phyloP scores from a whole-genome alignment of 2,888 invertebrate genomes.

The Colletes collaris region DNA sequence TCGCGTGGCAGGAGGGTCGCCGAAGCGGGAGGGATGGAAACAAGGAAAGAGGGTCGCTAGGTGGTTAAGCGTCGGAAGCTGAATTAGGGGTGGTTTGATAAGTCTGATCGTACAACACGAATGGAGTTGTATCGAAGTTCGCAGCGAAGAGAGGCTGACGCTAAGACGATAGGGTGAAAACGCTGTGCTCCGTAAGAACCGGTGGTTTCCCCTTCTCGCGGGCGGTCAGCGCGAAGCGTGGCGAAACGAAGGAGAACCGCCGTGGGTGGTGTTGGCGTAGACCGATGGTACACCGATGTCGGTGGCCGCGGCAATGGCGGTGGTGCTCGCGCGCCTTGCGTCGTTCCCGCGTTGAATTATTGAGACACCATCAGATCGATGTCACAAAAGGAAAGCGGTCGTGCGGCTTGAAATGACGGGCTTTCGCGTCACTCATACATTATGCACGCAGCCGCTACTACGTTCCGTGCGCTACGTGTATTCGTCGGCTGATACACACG shows the following conservation, averaged over 20 bases:
- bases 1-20: conserved; percentile 60
- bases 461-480: conserved; percentile 73
- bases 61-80: conserved; percentile 36
- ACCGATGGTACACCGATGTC: conserved; percentile 44
- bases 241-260: conserved; percentile 28
- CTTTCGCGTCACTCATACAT: conserved; percentile 81
- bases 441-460: conserved; percentile 78
- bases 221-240: conserved; percentile 21
- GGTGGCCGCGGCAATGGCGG: conserved; percentile 40
- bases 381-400: conserved; percentile 81
- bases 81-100: conserved; percentile 38
- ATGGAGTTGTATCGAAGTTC: conserved; percentile 9
- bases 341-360: conserved; percentile 82
- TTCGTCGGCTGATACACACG: conserved; percentile 68
- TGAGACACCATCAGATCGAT: conserved; percentile 82
- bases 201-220: background rate
- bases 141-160: background rate
- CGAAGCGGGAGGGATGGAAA: conserved; percentile 32
- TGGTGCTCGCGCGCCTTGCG: conserved; percentile 75
- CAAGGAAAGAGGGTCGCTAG: conserved; percentile 39
- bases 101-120: conserved; percentile 33
- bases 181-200: background rate
- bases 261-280: conserved; percentile 26
- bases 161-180: background rate
- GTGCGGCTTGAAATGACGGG: conserved; percentile 81